These are phyloP conservation scores for Pelecanus crispus DNA, from an alignment of 2,113 vertebrate species.

Conservation along the genomic window DNA sequence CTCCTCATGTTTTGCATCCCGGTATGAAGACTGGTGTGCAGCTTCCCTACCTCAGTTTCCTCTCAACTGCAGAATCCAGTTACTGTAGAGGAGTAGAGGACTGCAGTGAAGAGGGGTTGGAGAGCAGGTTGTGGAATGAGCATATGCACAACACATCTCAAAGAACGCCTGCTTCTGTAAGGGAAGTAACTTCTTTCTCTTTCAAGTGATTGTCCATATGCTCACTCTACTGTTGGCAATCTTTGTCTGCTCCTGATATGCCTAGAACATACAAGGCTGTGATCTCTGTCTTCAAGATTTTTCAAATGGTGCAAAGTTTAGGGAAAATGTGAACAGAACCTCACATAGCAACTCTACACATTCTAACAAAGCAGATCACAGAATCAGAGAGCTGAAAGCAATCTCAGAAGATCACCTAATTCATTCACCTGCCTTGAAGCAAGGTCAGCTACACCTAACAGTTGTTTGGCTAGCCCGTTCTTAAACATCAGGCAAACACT, in stretches of 20 bases:
- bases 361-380: neutral
- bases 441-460: neutral
- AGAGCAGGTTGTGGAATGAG: slow-evolving; percentile 52
- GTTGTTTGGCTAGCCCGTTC: neutral
- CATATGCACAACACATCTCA: slow-evolving; percentile 54
- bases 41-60: slow-evolving; percentile 56
- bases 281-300: neutral
- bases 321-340: neutral
- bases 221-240: neutral
- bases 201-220: neutral
- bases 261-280: neutral
- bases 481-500: neutral
- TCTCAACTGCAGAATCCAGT: slow-evolving; percentile 58
- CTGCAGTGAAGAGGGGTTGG: slow-evolving; percentile 61
- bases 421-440: neutral
- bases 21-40: neutral
- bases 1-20: slow-evolving; percentile 41
- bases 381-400: neutral
- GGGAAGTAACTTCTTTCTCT: slow-evolving; percentile 42
- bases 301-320: neutral
- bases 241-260: neutral
- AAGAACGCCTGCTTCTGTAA: slow-evolving; percentile 32
- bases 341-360: neutral
- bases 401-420: neutral
- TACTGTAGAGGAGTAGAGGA: slow-evolving; percentile 61